Percentiles rank a stretch among this genome's conserved stretches.
Evolutionary conservation across 2,797 vertebrate genomes (phyloP).

Genomic region (Crocidura indochinensis): DNA sequence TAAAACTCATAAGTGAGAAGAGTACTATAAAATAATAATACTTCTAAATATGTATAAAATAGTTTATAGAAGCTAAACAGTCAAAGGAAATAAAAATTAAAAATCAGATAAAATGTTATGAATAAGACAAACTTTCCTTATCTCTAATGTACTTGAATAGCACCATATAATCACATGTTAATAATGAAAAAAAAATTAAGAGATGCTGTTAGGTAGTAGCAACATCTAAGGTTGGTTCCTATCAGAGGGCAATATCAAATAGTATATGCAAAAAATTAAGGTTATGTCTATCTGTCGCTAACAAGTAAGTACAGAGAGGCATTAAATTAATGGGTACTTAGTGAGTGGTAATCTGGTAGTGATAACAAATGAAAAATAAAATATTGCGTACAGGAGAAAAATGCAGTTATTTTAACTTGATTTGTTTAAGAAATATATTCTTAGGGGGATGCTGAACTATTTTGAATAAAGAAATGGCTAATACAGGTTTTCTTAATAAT

Average conservation of each 20-base stretch:
- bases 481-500: not conserved
- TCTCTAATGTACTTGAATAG: not conserved
- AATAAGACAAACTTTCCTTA: not conserved
- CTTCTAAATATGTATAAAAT: not conserved
- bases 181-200: not conserved
- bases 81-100: not conserved
- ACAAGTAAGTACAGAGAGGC: not conserved
- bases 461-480: not conserved
- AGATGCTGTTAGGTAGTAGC: not conserved
- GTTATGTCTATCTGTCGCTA: not conserved
- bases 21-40: not conserved
- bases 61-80: not conserved
- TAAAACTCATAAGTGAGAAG: not conserved
- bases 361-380: not conserved
- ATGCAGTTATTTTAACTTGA: not conserved
- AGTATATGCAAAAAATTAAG: not conserved
- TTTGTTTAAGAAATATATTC: not conserved
- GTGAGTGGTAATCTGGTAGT: not conserved
- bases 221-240: not conserved
- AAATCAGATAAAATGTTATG: not conserved
- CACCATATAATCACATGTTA: not conserved
- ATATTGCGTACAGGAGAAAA: not conserved
- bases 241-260: not conserved
- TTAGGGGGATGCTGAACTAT: not conserved
- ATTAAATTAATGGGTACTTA: not conserved